phyloP scores from a whole-genome alignment of 2,888 invertebrate species.

The Galerucella nymphaeae region DNA sequence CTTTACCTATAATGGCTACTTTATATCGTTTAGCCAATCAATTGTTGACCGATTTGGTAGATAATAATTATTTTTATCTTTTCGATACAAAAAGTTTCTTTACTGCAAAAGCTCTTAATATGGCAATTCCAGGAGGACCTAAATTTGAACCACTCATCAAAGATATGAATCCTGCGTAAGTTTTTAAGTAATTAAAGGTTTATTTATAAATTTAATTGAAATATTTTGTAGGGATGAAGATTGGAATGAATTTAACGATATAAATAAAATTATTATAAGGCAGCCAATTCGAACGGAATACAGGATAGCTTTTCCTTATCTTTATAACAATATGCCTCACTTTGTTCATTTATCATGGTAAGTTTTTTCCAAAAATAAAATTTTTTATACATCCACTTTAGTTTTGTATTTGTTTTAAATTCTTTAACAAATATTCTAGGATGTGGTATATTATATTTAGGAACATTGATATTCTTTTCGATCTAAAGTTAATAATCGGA shows the following conservation, averaged over 20 bases:
- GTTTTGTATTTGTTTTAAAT: conserved; percentile 42
- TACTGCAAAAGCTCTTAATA: conserved; percentile 98
- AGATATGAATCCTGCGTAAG: conserved; percentile 92
- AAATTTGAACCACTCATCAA: conserved; percentile 99
- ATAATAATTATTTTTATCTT: conserved; percentile 98
- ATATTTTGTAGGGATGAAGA: conserved; percentile 87
- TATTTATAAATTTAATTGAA: not conserved
- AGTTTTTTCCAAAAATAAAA: conserved; percentile 61
- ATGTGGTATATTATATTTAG: conserved; percentile 67
- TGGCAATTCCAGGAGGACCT: conserved; percentile 99
- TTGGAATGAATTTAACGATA: conserved; percentile 99
- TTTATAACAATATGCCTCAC: conserved; percentile 99
- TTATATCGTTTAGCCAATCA: conserved; percentile 98
- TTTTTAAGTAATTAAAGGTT: conserved; percentile 13
- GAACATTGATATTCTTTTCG: conserved; percentile 68
- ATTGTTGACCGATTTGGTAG: conserved; percentile 95
- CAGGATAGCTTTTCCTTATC: conserved; percentile 98
- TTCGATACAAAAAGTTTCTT: conserved; percentile 99
- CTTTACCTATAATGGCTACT: conserved; percentile 97
- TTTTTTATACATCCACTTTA: conserved; percentile 31
- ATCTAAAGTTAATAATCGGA: conserved; percentile 64
- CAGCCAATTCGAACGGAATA: conserved; percentile 99
- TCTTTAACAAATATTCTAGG: conserved; percentile 67
- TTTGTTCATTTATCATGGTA: conserved; percentile 98
- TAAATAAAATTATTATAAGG: conserved; percentile 99